Evolutionary conservation across 2,888 invertebrate genomes (phyloP).

Genomic region (Acleris holmiana): DNA sequence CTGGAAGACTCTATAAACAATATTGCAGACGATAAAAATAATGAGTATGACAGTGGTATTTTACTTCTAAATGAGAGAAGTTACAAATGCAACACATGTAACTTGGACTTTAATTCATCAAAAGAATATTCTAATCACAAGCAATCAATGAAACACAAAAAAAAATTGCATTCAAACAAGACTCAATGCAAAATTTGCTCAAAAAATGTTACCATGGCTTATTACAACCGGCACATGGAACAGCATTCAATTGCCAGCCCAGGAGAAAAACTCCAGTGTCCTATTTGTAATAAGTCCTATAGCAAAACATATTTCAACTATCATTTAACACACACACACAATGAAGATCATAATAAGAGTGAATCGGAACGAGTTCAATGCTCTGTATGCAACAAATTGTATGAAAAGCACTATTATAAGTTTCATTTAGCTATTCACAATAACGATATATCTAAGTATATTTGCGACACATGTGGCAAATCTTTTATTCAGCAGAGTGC

Average conservation of each 20-base stretch:
- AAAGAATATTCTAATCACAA: slow-evolving; percentile 23
- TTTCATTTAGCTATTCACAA: slow-evolving; percentile 33
- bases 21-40: background rate
- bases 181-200: slow-evolving; percentile 34
- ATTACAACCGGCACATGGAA: slow-evolving; percentile 36
- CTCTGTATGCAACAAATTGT: slow-evolving; percentile 27
- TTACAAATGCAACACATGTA: slow-evolving; percentile 24
- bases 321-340: slow-evolving; percentile 34
- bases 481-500: slow-evolving; percentile 47
- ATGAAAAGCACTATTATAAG: slow-evolving; percentile 36
- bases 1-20: background rate
- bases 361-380: slow-evolving; percentile 28
- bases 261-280: slow-evolving; percentile 36
- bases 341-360: slow-evolving; percentile 12
- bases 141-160: slow-evolving; percentile 19
- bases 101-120: slow-evolving; percentile 9
- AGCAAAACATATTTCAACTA: slow-evolving; percentile 38
- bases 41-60: background rate
- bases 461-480: slow-evolving; percentile 58
- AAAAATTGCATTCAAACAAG: slow-evolving; percentile 20
- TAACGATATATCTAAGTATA: slow-evolving; percentile 40
- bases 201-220: slow-evolving; percentile 32
- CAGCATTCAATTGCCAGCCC: slow-evolving; percentile 26
- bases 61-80: background rate
- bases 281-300: slow-evolving; percentile 39